Evolutionary conservation across 2,797 vertebrate genomes (phyloP).

Genomic region (Rhadinocentrus ornatus): DNA sequence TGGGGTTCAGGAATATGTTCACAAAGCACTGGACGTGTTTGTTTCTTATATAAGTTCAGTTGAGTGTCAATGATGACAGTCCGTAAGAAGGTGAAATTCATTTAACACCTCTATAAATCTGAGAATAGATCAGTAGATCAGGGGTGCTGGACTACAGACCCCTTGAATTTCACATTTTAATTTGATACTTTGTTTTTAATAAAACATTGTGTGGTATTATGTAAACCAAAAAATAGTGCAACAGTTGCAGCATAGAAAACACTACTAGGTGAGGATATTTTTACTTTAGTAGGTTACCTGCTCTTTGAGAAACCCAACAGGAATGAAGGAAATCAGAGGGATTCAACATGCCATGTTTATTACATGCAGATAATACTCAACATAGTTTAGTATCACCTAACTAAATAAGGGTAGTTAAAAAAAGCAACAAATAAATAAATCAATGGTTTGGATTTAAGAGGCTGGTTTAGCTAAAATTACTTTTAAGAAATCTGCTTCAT

Average conservation of each 20-base stretch:
- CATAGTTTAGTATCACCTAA: constrained; percentile 7
- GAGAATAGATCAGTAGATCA: no score
- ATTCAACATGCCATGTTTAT: not conserved
- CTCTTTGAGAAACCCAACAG: not conserved
- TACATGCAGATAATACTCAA: not conserved
- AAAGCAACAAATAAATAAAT: not conserved
- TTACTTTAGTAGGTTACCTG: not conserved
- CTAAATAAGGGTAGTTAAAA: not conserved
- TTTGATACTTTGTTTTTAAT: no score
- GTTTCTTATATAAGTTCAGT: no score
- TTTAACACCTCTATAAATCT: no score
- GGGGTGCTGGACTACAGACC: no score
- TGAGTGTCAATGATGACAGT: no score
- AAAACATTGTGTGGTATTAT: no score
- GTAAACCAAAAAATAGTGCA: no score
- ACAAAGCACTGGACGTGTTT: no score
- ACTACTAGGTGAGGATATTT: not conserved
- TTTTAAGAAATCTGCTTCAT: not conserved
- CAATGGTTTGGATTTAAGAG: not conserved
- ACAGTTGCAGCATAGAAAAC: not conserved
- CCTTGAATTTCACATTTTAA: no score
- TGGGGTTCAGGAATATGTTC: no score
- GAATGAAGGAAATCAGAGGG: not conserved
- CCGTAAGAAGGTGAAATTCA: no score
- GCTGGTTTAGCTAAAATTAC: not conserved